Percentiles rank a stretch among this genome's conserved stretches.
These are phyloP conservation scores for Pedetes capensis DNA, from an alignment of 2,113 vertebrate genomes.

Conservation along the genomic window DNA sequence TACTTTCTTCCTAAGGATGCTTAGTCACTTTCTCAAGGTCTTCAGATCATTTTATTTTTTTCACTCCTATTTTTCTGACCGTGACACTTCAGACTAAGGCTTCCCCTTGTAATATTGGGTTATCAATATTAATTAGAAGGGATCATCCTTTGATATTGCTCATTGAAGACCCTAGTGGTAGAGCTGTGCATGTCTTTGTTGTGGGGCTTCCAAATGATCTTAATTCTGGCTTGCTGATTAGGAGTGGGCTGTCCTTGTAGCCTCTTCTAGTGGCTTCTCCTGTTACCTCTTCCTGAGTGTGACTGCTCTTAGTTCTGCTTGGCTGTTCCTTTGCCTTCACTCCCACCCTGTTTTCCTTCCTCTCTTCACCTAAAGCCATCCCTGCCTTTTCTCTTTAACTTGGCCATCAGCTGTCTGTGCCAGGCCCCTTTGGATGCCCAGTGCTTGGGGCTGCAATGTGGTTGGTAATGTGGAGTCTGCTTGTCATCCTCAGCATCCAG, in stretches of 20 bases:
- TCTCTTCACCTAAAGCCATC: constrained; percentile 70
- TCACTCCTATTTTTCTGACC: constrained; percentile 4
- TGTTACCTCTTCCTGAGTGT: neutral
- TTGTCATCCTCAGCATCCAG: constrained; percentile 92
- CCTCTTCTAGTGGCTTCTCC: neutral
- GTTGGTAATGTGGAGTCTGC: constrained; percentile 68
- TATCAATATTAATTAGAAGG: neutral
- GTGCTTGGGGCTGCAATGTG: constrained; percentile 44
- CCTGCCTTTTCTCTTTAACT: constrained; percentile 69
- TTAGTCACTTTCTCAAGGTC: constrained; percentile 32
- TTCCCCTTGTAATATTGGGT: neutral
- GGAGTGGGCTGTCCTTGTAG: neutral
- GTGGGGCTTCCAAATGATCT: neutral
- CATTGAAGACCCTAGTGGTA: neutral
- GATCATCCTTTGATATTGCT: neutral
- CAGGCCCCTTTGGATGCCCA: constrained; percentile 45
- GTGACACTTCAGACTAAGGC: neutral
- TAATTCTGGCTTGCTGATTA: constrained; percentile 35
- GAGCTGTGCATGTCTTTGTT: neutral
- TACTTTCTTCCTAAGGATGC: neutral
- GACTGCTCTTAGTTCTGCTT: constrained; percentile 56
- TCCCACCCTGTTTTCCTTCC: neutral
- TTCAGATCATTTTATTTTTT: constrained; percentile 48
- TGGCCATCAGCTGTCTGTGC: constrained; percentile 64
- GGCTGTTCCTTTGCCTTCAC: constrained; percentile 39